These are phyloP conservation scores for Agonum fuliginosum DNA, from an alignment of 2,888 invertebrate genomes.

Conservation along the genomic window DNA sequence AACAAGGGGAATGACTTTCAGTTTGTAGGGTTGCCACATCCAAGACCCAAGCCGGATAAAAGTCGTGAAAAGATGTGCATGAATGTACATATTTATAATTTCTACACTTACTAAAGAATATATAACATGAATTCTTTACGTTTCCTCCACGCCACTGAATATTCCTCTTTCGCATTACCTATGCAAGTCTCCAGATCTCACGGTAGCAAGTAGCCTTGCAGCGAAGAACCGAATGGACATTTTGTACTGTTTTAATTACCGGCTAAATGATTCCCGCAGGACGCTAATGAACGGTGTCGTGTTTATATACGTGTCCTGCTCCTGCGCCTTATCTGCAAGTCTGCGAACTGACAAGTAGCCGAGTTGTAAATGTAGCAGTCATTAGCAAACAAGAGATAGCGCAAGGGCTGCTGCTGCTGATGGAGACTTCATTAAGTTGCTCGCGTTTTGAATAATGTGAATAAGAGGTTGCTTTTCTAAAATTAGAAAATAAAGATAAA, in stretches of 20 bases:
- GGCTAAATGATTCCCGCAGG: conserved; percentile 23
- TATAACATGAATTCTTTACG: too few relatives aligned
- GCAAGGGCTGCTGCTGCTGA: neutral
- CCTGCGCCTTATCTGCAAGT: conserved; percentile 9
- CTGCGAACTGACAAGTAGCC: too few relatives aligned
- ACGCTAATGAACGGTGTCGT: conserved; percentile 47
- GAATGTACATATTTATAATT: too few relatives aligned
- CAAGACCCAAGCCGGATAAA: too few relatives aligned
- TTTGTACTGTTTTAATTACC: conserved; percentile 34
- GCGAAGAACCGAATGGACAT: neutral
- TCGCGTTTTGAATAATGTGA: too few relatives aligned
- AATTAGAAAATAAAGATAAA: too few relatives aligned
- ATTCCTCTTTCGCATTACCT: neutral
- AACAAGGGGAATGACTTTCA: too few relatives aligned
- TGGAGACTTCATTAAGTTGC: too few relatives aligned
- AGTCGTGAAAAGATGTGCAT: too few relatives aligned
- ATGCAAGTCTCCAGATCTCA: conserved; percentile 9
- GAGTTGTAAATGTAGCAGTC: neutral
- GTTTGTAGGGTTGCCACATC: too few relatives aligned
- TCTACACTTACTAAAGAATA: too few relatives aligned
- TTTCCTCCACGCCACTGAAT: neutral
- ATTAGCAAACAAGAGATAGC: neutral
- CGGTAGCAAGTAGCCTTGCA: neutral
- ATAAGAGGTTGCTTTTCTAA: too few relatives aligned
- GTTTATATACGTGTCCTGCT: conserved; percentile 26